These are phyloP conservation scores for Leptinotarsa lineolata DNA, from an alignment of 1,140 invertebrate genomes.

Conservation along the genomic window DNA sequence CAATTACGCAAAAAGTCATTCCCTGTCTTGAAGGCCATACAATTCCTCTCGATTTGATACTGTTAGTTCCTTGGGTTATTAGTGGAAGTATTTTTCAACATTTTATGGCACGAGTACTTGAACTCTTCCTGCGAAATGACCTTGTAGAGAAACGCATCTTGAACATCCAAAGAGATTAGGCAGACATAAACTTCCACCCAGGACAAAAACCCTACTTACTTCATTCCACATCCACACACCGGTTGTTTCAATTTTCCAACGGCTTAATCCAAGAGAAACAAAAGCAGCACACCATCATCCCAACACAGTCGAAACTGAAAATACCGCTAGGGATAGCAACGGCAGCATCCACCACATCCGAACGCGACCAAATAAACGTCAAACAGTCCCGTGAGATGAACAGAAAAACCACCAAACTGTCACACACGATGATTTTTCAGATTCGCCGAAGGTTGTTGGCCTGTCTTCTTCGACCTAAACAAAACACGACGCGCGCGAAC, in stretches of 20 bases:
- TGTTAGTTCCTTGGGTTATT: too few relatives aligned
- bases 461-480: neutral
- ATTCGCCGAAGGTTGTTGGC: conserved; percentile 7
- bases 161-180: too few relatives aligned
- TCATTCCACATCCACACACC: conserved; percentile 7
- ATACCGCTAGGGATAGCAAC: neutral
- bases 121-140: too few relatives aligned
- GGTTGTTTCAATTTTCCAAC: neutral
- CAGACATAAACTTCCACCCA: too few relatives aligned
- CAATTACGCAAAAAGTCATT: too few relatives aligned
- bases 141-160: too few relatives aligned
- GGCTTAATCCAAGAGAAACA: neutral
- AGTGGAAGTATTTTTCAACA: too few relatives aligned
- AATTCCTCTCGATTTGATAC: too few relatives aligned
- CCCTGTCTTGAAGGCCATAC: too few relatives aligned
- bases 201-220: neutral
- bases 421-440: neutral
- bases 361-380: neutral
- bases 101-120: too few relatives aligned
- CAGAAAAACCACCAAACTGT: neutral
- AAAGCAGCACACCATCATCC: neutral
- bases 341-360: neutral
- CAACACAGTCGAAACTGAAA: neutral
- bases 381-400: neutral
- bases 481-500: neutral